A percentile compares a stretch with the other conserved stretches of the same genome.
Evolutionary conservation across 2,113 vertebrate genomes (phyloP).

Genomic region (Hiodon alosoides): DNA sequence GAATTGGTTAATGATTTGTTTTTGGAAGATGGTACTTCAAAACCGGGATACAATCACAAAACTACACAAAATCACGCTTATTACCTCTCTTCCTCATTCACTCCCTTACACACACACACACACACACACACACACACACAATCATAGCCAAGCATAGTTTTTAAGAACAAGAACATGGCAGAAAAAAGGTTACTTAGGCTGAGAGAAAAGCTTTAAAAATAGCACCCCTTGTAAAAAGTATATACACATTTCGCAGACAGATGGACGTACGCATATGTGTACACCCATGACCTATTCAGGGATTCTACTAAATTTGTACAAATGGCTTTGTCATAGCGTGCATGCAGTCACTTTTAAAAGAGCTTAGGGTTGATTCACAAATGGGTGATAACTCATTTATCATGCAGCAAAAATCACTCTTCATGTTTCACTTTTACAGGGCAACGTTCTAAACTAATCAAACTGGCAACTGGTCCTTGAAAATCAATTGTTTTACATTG

Average conservation of each 20-base stretch:
- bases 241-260: slow-evolving; percentile 12
- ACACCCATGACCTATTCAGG: slow-evolving; percentile 9
- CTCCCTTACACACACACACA: not conserved
- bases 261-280: not conserved
- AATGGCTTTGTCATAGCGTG: slow-evolving; percentile 10
- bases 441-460: not conserved
- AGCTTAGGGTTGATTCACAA: slow-evolving; percentile 16
- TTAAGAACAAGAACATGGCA: not conserved
- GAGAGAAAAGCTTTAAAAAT: slow-evolving; percentile 21
- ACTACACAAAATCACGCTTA: slow-evolving; percentile 10
- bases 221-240: slow-evolving; percentile 31
- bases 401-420: not conserved
- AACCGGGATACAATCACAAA: slow-evolving; percentile 21
- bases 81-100: not conserved
- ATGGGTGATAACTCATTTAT: not conserved
- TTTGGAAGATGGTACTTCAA: not conserved
- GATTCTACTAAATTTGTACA: slow-evolving; percentile 7
- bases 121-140: slow-evolving; percentile 1
- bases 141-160: slow-evolving; percentile 1
- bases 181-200: slow-evolving; percentile 5
- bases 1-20: not conserved
- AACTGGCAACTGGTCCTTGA: not conserved
- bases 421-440: not conserved
- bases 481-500: no score
- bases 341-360: not conserved